Base-by-base conservation (phyloP, 2,797 vertebrate genomes). In the Galagoides demidoff region DNA sequence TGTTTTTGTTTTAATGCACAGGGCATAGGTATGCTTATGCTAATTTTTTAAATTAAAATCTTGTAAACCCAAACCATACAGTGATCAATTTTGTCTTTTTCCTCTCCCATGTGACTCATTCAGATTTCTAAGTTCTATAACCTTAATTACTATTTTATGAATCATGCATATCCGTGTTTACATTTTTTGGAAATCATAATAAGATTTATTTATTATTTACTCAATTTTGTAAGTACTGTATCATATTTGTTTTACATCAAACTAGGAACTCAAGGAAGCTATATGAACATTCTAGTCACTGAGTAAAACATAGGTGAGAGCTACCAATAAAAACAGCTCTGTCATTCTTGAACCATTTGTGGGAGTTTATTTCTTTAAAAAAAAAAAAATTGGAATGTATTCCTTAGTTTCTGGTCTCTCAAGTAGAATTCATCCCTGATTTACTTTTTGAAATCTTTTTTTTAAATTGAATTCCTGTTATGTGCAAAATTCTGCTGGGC, bases 141-240 rank as follows among this genome's bases (percentile, higher is more conserved):
- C 39, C 94, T 85, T 90, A 87, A 71, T 88, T 27, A 90, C 57
- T 74, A 7, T 84, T 86, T 96, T 95, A 76, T 93, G 95, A 82
- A 43, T 85, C 39, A 79, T 43, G 17, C 14, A 27, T 88, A 88
- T 74, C 52, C 92, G 3, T 95, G 31, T 68, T 96, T 92, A 43
- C 29, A 88, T 81, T 93, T 23, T 95, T 86, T 96, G n/a, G 17
- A 77, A 31, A 19, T 91, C 70, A 70, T 61, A 85, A 27, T 34
- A 49, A 78, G 37, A 68, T 49, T 95, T 92, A 49, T 55, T 89
- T 37, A 20, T 91, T 94, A 76, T 89, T 84, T 87, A 23, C 37
- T 90, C 23, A 43, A 7, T 90, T 94, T 94, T 76, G 8, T 95
- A 93, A 96, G 37, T 91, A 9, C 5, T 84, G 2, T 89, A 9